Evolutionary conservation across 2,888 invertebrate species (phyloP), one percentile per base, ranked within the genome.

Genomic region (Diarsia mendica): DNA sequence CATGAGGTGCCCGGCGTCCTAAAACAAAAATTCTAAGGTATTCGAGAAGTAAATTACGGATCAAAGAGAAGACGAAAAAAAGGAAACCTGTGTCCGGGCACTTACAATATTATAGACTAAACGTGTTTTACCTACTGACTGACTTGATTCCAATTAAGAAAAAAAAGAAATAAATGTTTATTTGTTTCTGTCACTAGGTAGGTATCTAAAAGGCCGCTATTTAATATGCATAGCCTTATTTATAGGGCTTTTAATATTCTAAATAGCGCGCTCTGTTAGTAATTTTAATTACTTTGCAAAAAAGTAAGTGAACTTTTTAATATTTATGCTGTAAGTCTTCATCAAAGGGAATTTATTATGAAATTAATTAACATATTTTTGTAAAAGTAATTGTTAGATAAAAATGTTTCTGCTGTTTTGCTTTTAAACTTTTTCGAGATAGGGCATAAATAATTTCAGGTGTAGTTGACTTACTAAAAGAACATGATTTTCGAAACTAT

Each of bases 211-310:
- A 55, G 46, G 46, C 51, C 9, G 10, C 51, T 80, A 53, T 53
- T 79, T 80, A 80, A 53, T 75, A 79, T 80, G 80, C 75, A 80
- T 60, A 80, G 75, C 75, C 53, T 67, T 74, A 72, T 70, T 81
- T 70, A 75, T 71, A 84, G 46, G 60, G 46, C 46, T 72, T 74
- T 79, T 79, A 69, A 80, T 76, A 79, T 80, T 79, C 81, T 51
- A 79, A 79, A 80, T 64, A 79, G 75, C 80, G 63, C 55, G 67
- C 51, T 33, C 51, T 48, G 61, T 82, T 73, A 78, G 64, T 67
- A 77, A 72, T 72, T 77, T 82, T 77, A 82, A 80, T 82, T 72
- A 80, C 71, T 81, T 82, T 64, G 71, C 28, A 67, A 80, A 79
- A 76, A 80, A 64, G 63, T 67, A 75, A 66, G 53, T 4, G 48